Evolutionary conservation across 1,140 invertebrate species (phyloP).

Genomic region (Ylistrum balloti): DNA sequence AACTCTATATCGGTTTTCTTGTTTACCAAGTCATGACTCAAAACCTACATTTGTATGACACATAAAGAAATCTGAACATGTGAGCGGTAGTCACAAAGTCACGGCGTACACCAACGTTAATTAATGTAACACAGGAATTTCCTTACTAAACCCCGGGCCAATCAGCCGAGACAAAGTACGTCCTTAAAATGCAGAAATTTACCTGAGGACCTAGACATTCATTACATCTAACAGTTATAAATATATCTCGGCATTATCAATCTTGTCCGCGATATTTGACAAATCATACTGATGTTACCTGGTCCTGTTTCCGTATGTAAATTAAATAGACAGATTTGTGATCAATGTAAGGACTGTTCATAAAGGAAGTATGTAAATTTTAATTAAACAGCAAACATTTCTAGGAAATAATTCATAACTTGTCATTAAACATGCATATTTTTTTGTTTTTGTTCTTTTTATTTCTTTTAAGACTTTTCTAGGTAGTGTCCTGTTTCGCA

Average conservation of each 20-base stretch:
- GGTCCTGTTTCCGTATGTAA: background rate
- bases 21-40: background rate
- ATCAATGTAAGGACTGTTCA: background rate
- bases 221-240: background rate
- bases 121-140: too few relatives aligned
- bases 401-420: background rate
- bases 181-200: too few relatives aligned
- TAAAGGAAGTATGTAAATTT: background rate
- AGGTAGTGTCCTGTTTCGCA: too few relatives aligned
- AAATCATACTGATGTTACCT: background rate
- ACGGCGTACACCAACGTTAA: background rate
- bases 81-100: background rate
- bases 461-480: too few relatives aligned
- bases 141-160: too few relatives aligned
- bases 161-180: too few relatives aligned
- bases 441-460: too few relatives aligned
- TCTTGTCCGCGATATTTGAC: background rate
- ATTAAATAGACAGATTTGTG: background rate
- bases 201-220: too few relatives aligned
- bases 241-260: background rate
- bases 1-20: too few relatives aligned
- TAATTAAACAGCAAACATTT: background rate
- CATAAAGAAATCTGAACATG: background rate
- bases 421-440: too few relatives aligned
- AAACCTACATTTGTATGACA: too few relatives aligned